Conservation (phyloP, 2,888 invertebrate species). For the Siphlonurus alternatus region DNA sequence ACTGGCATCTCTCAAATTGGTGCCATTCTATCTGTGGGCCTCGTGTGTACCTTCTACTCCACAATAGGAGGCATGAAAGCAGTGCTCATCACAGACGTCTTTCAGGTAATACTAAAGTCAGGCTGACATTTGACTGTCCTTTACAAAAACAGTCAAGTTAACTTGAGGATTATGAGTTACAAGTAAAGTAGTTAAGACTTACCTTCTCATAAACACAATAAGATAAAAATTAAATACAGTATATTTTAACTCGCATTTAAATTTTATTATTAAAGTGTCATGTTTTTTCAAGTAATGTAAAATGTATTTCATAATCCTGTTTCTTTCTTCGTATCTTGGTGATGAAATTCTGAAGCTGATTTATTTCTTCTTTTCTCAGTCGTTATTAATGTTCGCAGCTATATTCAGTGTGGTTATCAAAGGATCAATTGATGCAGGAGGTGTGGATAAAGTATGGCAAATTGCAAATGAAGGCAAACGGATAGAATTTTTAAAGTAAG, state of each 20-base stretch:
- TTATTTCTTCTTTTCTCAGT: constrained; percentile 24
- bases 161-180: too few relatives aligned
- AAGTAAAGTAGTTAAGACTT: too few relatives aligned
- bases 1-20: constrained; percentile 56
- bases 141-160: too few relatives aligned
- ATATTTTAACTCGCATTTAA: too few relatives aligned
- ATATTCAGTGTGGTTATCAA: constrained; percentile 61
- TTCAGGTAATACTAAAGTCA: constrained; percentile 25
- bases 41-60: constrained; percentile 74
- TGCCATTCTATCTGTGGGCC: constrained; percentile 54
- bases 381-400: constrained; percentile 68
- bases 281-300: too few relatives aligned
- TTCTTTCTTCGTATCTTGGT: too few relatives aligned
- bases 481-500: constrained; percentile 34
- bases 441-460: constrained; percentile 50
- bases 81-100: constrained; percentile 71
- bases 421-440: constrained; percentile 50
- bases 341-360: too few relatives aligned
- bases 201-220: too few relatives aligned
- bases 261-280: too few relatives aligned
- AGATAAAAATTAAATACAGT: too few relatives aligned
- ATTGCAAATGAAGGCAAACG: constrained; percentile 51
- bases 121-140: too few relatives aligned
- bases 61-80: constrained; percentile 85
- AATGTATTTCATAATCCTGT: too few relatives aligned